Evolutionary conservation across 2,797 vertebrate species (phyloP).

Genomic region (Setipinna tenuifilis): DNA sequence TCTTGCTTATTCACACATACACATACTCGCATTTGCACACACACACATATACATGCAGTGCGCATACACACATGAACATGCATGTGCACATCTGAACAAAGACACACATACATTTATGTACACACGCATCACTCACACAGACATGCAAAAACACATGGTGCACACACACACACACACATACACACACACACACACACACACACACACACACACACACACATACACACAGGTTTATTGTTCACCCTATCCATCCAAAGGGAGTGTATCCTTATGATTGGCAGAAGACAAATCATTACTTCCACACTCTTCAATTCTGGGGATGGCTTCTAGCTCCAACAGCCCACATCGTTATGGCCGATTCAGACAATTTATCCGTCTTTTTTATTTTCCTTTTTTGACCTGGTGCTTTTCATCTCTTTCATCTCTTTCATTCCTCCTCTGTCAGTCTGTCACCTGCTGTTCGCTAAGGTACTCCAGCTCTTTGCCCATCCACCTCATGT

Average conservation of each 20-base stretch:
- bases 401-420: not conserved
- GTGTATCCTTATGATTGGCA: conserved; percentile 5
- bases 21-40: too few species aligned
- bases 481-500: not conserved
- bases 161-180: not conserved
- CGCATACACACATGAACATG: not conserved
- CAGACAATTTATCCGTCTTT: conserved; percentile 17
- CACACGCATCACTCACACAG: not conserved
- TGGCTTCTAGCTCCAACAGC: not conserved
- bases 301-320: not conserved
- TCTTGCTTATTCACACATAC: too few species aligned
- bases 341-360: conserved; percentile 6
- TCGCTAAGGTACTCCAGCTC: not conserved
- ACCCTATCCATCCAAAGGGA: not conserved
- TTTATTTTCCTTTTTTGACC: not conserved
- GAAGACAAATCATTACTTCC: conserved; percentile 18
- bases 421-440: not conserved
- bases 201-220: not conserved
- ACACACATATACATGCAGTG: too few species aligned
- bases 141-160: not conserved
- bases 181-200: conserved; percentile 14
- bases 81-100: not conserved
- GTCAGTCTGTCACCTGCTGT: not conserved
- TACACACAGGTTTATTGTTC: not conserved
- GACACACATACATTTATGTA: not conserved